phyloP scores from a whole-genome alignment of 2,113 vertebrate species.

The Leptobrachium ailaonicum region DNA sequence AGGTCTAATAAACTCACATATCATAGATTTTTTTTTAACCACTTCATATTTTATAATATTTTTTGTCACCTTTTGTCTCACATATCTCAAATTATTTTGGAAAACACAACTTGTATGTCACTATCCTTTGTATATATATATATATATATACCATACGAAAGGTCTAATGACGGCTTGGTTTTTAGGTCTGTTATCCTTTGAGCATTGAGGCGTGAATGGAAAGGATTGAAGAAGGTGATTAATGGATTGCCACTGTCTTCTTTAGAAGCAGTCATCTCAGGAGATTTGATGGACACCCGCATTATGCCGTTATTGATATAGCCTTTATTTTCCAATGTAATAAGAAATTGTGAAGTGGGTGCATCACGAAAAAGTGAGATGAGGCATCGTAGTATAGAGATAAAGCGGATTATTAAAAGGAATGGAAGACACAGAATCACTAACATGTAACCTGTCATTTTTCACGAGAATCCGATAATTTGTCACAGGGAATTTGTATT shows the following conservation, averaged over 20 bases:
- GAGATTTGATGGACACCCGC: not conserved
- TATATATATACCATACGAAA: no score
- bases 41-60: no score
- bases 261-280: not conserved
- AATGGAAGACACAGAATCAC: not conserved
- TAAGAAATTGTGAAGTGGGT: conserved; percentile 19
- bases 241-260: not conserved
- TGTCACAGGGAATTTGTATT: not conserved
- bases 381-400: not conserved
- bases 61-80: no score
- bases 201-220: not conserved
- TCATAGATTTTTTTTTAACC: no score
- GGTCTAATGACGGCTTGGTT: no score
- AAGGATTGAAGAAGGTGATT: not conserved
- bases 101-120: no score
- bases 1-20: no score
- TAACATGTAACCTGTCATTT: not conserved
- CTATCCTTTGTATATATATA: no score
- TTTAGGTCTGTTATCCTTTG: conserved; percentile 9
- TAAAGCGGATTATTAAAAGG: not conserved
- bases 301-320: conserved; percentile 23
- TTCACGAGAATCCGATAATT: not conserved
- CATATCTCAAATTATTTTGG: no score
- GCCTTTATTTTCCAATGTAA: conserved; percentile 16
- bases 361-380: conserved; percentile 13